A percentile compares a stretch with the other conserved stretches of the same genome.
These are phyloP conservation scores for Podiceps cristatus DNA, from an alignment of 2,113 vertebrate species.

Conservation along the genomic window DNA sequence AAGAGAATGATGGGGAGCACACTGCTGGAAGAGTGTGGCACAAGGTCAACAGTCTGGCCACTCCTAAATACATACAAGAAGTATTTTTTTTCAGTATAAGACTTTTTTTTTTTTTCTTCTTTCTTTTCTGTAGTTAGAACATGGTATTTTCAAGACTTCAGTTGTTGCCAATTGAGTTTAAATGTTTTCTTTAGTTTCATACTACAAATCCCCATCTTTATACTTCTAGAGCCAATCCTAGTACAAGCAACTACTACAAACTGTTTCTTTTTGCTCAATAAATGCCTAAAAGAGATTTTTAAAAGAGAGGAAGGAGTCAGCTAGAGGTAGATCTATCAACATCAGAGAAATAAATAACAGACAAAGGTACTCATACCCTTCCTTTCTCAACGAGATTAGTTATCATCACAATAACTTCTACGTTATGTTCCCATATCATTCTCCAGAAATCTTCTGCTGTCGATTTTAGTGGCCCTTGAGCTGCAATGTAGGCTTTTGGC, in stretches of 20 bases:
- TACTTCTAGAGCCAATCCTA: background rate
- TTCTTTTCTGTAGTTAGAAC: background rate
- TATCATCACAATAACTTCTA: constrained; percentile 95
- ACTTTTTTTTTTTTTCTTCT: too few species aligned
- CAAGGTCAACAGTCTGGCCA: background rate
- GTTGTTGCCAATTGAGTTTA: background rate
- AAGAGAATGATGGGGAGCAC: background rate
- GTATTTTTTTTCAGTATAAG: background rate
- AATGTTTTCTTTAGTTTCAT: background rate
- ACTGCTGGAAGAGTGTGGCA: background rate
- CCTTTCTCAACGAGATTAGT: constrained; percentile 97
- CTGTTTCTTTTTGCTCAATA: background rate
- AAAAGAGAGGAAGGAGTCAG: background rate
- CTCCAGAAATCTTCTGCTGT: constrained; percentile 97
- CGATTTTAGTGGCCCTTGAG: constrained; percentile 93
- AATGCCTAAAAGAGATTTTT: background rate
- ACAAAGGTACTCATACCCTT: constrained; percentile 79
- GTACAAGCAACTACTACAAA: background rate
- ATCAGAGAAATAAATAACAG: background rate
- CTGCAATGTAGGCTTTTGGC: constrained; percentile 93
- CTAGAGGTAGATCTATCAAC: background rate
- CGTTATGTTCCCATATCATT: constrained; percentile 98
- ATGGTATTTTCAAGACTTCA: background rate
- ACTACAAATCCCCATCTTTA: background rate
- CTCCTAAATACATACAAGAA: background rate